Conservation (phyloP, 2,888 invertebrate species). For the Phorcus lineatus region DNA sequence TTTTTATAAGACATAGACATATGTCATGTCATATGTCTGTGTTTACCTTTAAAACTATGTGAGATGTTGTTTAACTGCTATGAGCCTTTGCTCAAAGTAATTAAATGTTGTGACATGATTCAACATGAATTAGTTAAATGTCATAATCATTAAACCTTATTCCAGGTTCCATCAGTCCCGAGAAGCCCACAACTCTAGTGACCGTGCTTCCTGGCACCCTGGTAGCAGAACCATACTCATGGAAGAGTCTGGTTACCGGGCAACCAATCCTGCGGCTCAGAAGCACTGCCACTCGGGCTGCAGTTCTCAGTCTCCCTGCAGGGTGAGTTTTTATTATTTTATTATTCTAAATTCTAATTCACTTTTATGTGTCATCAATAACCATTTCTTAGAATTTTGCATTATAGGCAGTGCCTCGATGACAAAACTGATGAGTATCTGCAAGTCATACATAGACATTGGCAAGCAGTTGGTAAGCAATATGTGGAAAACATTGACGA, state of each 20-base stretch:
- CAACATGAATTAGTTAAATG: background rate
- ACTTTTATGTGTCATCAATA: too few species aligned
- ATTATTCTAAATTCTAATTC: too few species aligned
- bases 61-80: background rate
- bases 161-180: constrained; percentile 37
- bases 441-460: too few species aligned
- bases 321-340: constrained; percentile 61
- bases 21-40: background rate
- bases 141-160: background rate
- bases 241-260: constrained; percentile 74
- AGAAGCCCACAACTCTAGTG: constrained; percentile 50
- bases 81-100: background rate
- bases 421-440: too few species aligned
- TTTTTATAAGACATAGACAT: background rate
- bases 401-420: too few species aligned
- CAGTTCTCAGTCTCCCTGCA: constrained; percentile 72
- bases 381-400: too few species aligned
- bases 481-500: too few species aligned
- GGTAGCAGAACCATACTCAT: constrained; percentile 75
- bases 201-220: constrained; percentile 68
- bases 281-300: constrained; percentile 70
- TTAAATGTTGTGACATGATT: too few species aligned
- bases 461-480: too few species aligned
- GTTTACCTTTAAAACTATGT: background rate
- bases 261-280: constrained; percentile 71